phyloP scores from a whole-genome alignment of 1,140 invertebrate genomes.

The Saccostrea glomerata region DNA sequence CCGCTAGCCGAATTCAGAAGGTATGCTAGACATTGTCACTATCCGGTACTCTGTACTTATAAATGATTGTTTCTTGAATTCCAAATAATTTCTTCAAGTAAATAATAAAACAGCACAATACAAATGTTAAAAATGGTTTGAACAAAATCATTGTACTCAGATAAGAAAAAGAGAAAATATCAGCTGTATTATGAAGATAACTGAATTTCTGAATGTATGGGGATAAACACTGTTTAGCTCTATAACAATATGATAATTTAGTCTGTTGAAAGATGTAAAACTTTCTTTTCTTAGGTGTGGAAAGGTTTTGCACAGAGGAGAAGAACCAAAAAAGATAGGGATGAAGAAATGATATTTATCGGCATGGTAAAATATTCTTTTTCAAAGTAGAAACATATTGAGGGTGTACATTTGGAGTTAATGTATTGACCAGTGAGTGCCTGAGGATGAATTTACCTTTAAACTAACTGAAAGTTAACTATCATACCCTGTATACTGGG shows the following conservation, averaged over 20 bases:
- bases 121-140: too few species aligned
- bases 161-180: too few species aligned
- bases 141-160: too few species aligned
- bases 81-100: too few species aligned
- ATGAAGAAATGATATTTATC: conserved; percentile 91
- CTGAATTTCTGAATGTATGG: too few species aligned
- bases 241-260: too few species aligned
- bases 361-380: conserved; percentile 80
- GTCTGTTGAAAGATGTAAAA: too few species aligned
- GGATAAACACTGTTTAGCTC: too few species aligned
- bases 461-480: neutral
- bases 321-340: conserved; percentile 75
- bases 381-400: neutral
- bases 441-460: neutral
- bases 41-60: too few species aligned
- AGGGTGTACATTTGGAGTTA: neutral
- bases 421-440: neutral
- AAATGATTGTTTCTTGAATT: too few species aligned
- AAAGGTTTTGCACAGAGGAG: conserved; percentile 77
- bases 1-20: conserved; percentile 78
- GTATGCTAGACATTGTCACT: conserved; percentile 51
- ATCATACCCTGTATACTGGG: neutral
- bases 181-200: too few species aligned
- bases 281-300: conserved; percentile 70
- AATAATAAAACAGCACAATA: too few species aligned